Percentiles rank a stretch among this genome's conserved stretches.
Evolutionary conservation across 2,113 vertebrate genomes (phyloP).

Genomic region (Ailurus styani): DNA sequence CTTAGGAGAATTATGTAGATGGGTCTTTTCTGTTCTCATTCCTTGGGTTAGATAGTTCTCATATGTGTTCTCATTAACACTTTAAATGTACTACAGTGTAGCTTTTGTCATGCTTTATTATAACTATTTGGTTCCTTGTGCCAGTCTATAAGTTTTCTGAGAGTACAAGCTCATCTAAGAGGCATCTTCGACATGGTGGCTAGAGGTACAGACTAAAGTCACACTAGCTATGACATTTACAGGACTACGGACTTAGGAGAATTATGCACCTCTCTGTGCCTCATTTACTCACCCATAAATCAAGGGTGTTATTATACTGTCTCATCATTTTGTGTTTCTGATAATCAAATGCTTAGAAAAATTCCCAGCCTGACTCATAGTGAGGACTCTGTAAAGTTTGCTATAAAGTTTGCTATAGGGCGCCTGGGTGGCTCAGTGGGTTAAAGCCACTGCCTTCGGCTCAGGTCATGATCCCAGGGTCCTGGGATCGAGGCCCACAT

Average conservation of each 20-base stretch:
- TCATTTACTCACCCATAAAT: neutral
- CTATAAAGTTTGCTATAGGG: too few relatives aligned
- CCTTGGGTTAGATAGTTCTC: neutral
- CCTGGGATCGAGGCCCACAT: too few relatives aligned
- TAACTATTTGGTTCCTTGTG: neutral
- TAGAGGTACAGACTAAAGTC: neutral
- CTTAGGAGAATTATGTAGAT: neutral
- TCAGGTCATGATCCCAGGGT: too few relatives aligned
- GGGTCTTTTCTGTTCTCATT: neutral
- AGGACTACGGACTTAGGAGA: neutral
- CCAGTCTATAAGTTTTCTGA: neutral
- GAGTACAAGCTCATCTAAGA: neutral
- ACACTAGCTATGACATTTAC: fast-evolving
- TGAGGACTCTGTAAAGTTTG: neutral
- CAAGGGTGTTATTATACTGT: neutral
- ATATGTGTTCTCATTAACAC: neutral
- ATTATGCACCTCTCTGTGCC: neutral
- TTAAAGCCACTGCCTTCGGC: too few relatives aligned
- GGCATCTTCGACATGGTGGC: neutral
- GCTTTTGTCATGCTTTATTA: neutral
- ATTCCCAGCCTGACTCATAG: neutral
- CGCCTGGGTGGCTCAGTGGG: too few relatives aligned
- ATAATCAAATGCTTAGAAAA: neutral
- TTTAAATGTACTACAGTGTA: neutral
- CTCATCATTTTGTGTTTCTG: neutral